These are phyloP conservation scores for Ardeotis arabs DNA, from an alignment of 2,113 vertebrate species.

Conservation along the genomic window DNA sequence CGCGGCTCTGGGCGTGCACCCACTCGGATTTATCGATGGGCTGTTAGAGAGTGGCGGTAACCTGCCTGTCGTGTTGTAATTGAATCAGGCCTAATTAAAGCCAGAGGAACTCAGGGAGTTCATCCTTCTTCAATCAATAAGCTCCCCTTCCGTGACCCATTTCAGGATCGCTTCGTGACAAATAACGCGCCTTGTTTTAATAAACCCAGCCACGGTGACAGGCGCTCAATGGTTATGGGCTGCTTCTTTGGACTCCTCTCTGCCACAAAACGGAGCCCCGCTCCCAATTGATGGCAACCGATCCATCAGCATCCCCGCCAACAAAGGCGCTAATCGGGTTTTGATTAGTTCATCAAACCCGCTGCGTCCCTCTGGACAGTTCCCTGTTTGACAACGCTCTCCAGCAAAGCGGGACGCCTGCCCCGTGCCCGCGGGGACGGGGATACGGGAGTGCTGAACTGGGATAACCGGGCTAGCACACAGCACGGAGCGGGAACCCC, in stretches of 20 bases:
- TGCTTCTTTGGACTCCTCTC: conserved; percentile 52
- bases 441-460: too few species aligned
- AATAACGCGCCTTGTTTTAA: conserved; percentile 72
- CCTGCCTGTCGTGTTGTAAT: conserved; percentile 72
- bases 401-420: background rate
- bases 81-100: conserved; percentile 73
- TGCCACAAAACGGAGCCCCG: background rate
- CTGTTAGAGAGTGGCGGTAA: conserved; percentile 62
- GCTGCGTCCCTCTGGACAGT: background rate
- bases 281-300: conserved; percentile 38
- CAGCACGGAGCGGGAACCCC: too few species aligned
- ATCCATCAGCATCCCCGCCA: conserved; percentile 71
- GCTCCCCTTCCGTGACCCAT: conserved; percentile 76
- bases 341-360: conserved; percentile 65
- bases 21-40: conserved; percentile 69
- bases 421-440: background rate
- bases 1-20: conserved; percentile 37
- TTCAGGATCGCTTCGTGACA: conserved; percentile 73
- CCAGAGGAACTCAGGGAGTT: conserved; percentile 74
- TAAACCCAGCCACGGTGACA: conserved; percentile 68
- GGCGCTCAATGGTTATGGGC: conserved; percentile 66
- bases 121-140: conserved; percentile 77
- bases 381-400: background rate
- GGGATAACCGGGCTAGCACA: too few species aligned
- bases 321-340: conserved; percentile 59